These are phyloP conservation scores for Pectinophora gossypiella DNA, from an alignment of 1,140 invertebrate genomes.

Conservation along the genomic window DNA sequence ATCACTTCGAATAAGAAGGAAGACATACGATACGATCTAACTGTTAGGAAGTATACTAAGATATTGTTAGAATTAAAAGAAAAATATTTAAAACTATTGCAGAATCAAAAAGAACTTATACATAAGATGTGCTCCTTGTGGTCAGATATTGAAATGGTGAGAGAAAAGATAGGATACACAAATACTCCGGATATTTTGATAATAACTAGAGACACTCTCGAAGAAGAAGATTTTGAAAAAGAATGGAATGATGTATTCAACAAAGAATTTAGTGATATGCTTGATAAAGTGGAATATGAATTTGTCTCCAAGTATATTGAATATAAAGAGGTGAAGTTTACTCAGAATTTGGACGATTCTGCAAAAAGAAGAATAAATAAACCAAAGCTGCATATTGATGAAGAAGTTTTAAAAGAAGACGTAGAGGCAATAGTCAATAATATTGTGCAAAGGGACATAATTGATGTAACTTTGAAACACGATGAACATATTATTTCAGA, in stretches of 20 bases:
- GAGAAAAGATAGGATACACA: constrained; percentile 32
- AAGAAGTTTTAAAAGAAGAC: constrained; percentile 39
- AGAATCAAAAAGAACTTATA: constrained; percentile 35
- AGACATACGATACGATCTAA: constrained; percentile 46
- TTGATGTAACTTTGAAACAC: constrained; percentile 32
- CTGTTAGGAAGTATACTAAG: constrained; percentile 51
- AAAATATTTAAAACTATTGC: constrained; percentile 30
- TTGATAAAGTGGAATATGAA: constrained; percentile 54
- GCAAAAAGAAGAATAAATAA: constrained; percentile 29
- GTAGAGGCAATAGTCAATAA: constrained; percentile 38
- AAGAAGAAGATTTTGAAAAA: constrained; percentile 34
- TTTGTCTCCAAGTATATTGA: constrained; percentile 47
- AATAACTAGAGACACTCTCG: constrained; percentile 21
- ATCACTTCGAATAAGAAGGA: constrained; percentile 40
- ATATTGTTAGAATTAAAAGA: constrained; percentile 42
- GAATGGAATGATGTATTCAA: constrained; percentile 44
- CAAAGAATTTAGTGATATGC: constrained; percentile 46
- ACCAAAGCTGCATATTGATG: constrained; percentile 50
- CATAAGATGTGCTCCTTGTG: constrained; percentile 46
- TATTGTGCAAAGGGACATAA: constrained; percentile 30
- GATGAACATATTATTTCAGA: constrained; percentile 27
- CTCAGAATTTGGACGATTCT: constrained; percentile 14
- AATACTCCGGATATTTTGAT: constrained; percentile 32
- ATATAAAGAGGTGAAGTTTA: constrained; percentile 46
- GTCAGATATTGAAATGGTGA: constrained; percentile 51